Percentiles rank a stretch among this genome's conserved stretches.
Conservation (phyloP, 2,888 invertebrate genomes). For the Phorcus lineatus region DNA sequence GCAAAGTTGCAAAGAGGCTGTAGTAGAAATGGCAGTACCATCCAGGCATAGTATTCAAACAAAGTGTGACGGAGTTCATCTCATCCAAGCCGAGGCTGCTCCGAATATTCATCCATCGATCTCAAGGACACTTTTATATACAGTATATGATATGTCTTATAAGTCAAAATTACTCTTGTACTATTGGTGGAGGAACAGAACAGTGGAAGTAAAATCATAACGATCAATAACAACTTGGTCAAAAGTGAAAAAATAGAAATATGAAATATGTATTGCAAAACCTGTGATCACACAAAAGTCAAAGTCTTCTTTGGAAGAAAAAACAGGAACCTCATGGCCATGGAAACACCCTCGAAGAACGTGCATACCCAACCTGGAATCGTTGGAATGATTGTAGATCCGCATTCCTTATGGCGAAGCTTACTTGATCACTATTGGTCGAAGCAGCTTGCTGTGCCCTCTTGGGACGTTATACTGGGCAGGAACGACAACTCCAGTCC, state of each 20-base stretch:
- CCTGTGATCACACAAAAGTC: constrained; percentile 1
- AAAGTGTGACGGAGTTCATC: too few species aligned
- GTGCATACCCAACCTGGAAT: too few species aligned
- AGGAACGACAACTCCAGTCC: background rate
- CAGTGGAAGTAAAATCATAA: background rate
- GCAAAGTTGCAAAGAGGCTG: too few species aligned
- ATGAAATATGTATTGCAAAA: constrained; percentile 13
- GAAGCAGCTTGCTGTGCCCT: too few species aligned
- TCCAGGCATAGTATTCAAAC: too few species aligned
- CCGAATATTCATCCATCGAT: background rate
- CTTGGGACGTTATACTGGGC: too few species aligned
- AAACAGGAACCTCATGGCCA: background rate
- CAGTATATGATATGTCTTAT: background rate
- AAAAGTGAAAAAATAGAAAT: constrained; percentile 15
- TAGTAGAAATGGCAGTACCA: too few species aligned
- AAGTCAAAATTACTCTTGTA: background rate
- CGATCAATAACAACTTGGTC: background rate
- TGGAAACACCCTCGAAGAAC: too few species aligned
- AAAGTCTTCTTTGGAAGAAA: background rate
- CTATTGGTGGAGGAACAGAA: background rate
- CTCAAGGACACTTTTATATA: constrained; percentile 1
- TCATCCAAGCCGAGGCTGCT: background rate
- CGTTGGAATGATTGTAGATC: too few species aligned
- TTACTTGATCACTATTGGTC: too few species aligned
- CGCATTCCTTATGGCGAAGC: too few species aligned